phyloP scores from a whole-genome alignment of 92 coral and sea anemone species.

The Scolanthus callimorphus region DNA sequence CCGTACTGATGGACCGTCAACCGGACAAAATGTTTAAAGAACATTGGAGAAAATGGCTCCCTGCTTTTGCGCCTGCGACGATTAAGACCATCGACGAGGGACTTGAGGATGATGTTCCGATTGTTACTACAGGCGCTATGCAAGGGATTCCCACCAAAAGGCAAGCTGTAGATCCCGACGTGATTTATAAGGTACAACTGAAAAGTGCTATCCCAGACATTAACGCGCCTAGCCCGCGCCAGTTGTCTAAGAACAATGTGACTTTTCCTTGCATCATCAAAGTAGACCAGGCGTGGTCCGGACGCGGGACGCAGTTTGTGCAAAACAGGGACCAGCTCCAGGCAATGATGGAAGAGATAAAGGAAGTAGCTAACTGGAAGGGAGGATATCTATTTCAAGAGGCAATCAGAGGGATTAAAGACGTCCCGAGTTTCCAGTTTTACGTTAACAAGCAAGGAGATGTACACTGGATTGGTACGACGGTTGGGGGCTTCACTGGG shows the following conservation, averaged over 20 bases:
- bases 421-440: constrained; percentile 49
- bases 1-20: constrained; percentile 38
- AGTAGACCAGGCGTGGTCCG: constrained; percentile 40
- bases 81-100: constrained; percentile 54
- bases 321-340: constrained; percentile 31
- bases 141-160: constrained; percentile 38
- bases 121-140: constrained; percentile 40
- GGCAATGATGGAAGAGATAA: constrained; percentile 21
- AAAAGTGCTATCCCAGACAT: constrained; percentile 36
- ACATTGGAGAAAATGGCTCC: constrained; percentile 62
- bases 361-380: constrained; percentile 27
- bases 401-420: constrained; percentile 21
- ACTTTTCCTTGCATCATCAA: constrained; percentile 50
- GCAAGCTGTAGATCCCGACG: constrained; percentile 48
- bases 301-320: constrained; percentile 37
- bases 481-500: constrained; percentile 26
- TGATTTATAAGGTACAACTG: constrained; percentile 36
- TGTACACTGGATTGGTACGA: constrained; percentile 45
- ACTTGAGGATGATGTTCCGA: constrained; percentile 28
- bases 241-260: constrained; percentile 16
- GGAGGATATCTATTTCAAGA: constrained; percentile 22
- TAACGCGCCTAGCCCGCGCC: constrained; percentile 38
- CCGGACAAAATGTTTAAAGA: constrained; percentile 29
- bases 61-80: constrained; percentile 27
- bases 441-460: constrained; percentile 47